These are phyloP conservation scores for Bicyclus anynana DNA, from an alignment of 1,140 invertebrate species.

Conservation along the genomic window DNA sequence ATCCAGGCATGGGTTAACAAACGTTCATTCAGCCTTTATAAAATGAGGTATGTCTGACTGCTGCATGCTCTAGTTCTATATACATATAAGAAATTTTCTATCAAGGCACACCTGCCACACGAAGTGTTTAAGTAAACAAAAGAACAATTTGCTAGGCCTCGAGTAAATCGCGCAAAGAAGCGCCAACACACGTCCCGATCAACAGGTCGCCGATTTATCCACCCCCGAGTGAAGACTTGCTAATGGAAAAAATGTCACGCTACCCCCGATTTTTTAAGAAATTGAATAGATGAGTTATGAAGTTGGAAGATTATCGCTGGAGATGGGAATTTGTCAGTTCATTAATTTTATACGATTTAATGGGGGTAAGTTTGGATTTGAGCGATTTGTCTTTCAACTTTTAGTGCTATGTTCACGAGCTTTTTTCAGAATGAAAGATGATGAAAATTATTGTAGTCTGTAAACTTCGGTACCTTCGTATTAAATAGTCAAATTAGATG, in stretches of 20 bases:
- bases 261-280: slow-evolving; percentile 45
- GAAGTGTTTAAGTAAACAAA: slow-evolving; percentile 35
- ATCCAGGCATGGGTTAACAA: no score
- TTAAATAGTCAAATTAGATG: no score
- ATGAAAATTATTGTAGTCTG: no score
- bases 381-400: slow-evolving; percentile 17
- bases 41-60: no score
- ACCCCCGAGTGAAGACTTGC: slow-evolving; percentile 35
- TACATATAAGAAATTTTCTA: not conserved
- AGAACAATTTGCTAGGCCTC: slow-evolving; percentile 48
- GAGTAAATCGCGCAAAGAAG: slow-evolving; percentile 42
- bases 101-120: not conserved
- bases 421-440: not conserved
- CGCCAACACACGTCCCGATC: slow-evolving; percentile 41
- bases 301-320: slow-evolving; percentile 43
- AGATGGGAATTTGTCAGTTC: slow-evolving; percentile 48
- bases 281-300: slow-evolving; percentile 58
- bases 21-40: no score
- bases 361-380: slow-evolving; percentile 14
- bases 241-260: slow-evolving; percentile 65
- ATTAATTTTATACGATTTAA: slow-evolving; percentile 35
- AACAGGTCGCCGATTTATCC: slow-evolving; percentile 68
- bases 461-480: no score
- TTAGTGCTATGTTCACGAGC: not conserved
- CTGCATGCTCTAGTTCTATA: no score